Evolutionary conservation across 2,797 vertebrate genomes (phyloP), one percentile per base, ranked within the genome.

Genomic region (Microctenopoma steveboyesi): DNA sequence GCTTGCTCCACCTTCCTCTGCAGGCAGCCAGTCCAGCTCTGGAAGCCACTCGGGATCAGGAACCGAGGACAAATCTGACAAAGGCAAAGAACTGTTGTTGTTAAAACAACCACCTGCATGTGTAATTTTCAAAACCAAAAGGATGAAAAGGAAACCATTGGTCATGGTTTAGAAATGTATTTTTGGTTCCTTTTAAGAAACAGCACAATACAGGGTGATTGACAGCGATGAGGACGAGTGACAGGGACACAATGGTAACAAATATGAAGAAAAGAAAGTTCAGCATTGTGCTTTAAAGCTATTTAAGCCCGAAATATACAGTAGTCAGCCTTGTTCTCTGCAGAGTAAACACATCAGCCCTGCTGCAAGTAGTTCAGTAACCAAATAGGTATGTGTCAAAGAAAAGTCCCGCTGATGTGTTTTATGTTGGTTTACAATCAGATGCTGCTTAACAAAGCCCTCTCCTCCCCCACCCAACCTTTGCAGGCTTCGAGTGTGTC

Each of bases 401-500:
- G 18, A 18, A 18, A 18, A 18, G 18, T 18, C 22, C 22, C 22
- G 22, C 22, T 22, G 22, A 22, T 22, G 22, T 22, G 22, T 22
- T 22, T 22, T 22, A 22, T 22, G 22, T 22, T 22, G 22, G 22
- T 22, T 22, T 22, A 59, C 53, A 7, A 52, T 33, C 33, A 50
- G 16, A 57, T 51, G 53, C 11, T 60, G 27, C 33, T 14, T 3
- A 27, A 59, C 15, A 55, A 59, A 69, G 69, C 54, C 12, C 40
- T 49, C 72, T 62, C 15, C 27, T 64, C 55, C 69, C 22, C 47
- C 14, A 15, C 25, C 68, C 14, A 6, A 49, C 74, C 43, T 50
- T 92, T 86, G 10, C 95, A 99, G 98, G 97, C 88, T 98, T 99
- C 72, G 97, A 99, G 92, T 99, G 98, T 64, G 96, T 99, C 85